Evolutionary conservation across 1,140 invertebrate species (phyloP).

Genomic region (Polypedilum pembai): DNA sequence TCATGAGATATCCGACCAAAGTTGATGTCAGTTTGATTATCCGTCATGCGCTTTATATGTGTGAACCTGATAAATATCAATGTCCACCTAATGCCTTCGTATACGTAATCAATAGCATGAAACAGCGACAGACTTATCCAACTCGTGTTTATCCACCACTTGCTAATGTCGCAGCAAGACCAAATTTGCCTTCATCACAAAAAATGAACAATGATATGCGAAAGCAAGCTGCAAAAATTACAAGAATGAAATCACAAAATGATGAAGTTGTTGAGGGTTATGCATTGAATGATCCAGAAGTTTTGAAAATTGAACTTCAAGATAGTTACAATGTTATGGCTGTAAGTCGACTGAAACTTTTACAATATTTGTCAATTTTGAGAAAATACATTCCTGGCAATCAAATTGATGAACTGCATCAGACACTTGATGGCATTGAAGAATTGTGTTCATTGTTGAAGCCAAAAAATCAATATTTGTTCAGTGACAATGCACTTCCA

Average conservation of each 20-base stretch:
- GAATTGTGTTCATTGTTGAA: constrained; percentile 42
- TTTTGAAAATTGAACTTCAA: constrained; percentile 42
- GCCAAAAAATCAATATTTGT: constrained; percentile 37
- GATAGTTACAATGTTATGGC: constrained; percentile 44
- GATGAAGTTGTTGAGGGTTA: constrained; percentile 39
- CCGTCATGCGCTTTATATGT: constrained; percentile 54
- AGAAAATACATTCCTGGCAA: constrained; percentile 36
- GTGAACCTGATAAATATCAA: constrained; percentile 47
- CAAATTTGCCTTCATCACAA: not conserved
- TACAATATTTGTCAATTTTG: constrained; percentile 41
- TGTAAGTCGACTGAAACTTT: constrained; percentile 41
- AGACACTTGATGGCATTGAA: constrained; percentile 44
- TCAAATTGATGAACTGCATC: constrained; percentile 37
- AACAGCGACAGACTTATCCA: not conserved
- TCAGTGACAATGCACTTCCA: constrained; percentile 35
- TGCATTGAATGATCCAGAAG: constrained; percentile 40
- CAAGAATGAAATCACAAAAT: constrained; percentile 24
- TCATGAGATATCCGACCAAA: constrained; percentile 60
- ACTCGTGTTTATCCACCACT: not conserved
- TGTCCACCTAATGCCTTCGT: constrained; percentile 39
- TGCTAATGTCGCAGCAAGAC: not conserved
- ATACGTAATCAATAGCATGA: constrained; percentile 33
- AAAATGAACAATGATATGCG: not conserved
- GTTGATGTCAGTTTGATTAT: constrained; percentile 57
- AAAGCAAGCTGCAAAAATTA: constrained; percentile 26